These are phyloP conservation scores for Desmodus rotundus DNA, from an alignment of 2,113 vertebrate genomes.

Conservation along the genomic window DNA sequence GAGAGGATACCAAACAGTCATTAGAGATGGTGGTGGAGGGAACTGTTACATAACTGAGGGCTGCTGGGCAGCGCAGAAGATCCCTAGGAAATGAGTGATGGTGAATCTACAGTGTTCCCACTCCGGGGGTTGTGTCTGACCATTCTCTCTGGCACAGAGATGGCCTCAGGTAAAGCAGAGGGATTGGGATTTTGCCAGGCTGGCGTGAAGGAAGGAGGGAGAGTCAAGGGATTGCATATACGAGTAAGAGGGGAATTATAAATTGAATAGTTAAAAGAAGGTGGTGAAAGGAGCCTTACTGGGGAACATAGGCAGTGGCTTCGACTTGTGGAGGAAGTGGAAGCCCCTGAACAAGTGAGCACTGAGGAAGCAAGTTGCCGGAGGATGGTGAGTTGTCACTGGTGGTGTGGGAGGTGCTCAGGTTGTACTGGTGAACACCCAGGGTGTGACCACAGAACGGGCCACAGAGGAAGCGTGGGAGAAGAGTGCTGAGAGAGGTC, in stretches of 20 bases:
- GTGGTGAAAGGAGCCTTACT: background rate
- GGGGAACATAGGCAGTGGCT: background rate
- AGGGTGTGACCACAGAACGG: background rate
- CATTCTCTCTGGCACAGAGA: background rate
- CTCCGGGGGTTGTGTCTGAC: background rate
- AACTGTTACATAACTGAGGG: background rate
- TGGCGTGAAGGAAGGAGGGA: background rate
- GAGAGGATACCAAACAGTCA: background rate
- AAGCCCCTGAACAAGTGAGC: background rate
- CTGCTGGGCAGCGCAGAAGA: background rate
- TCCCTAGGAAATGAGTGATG: background rate
- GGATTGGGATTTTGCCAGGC: background rate
- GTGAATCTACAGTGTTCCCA: background rate
- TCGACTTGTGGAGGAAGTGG: background rate
- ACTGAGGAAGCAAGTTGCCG: background rate
- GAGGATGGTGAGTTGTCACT: background rate
- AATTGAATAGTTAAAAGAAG: background rate
- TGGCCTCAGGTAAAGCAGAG: background rate
- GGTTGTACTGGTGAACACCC: background rate
- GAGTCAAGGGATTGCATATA: background rate
- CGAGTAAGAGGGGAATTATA: background rate
- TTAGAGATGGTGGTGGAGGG: background rate
- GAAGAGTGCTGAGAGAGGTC: background rate
- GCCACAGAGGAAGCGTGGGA: background rate
- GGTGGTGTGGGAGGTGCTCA: background rate